Conservation (phyloP, 35 echinoderm and acorn worm species). For the Amphiura filiformis region DNA sequence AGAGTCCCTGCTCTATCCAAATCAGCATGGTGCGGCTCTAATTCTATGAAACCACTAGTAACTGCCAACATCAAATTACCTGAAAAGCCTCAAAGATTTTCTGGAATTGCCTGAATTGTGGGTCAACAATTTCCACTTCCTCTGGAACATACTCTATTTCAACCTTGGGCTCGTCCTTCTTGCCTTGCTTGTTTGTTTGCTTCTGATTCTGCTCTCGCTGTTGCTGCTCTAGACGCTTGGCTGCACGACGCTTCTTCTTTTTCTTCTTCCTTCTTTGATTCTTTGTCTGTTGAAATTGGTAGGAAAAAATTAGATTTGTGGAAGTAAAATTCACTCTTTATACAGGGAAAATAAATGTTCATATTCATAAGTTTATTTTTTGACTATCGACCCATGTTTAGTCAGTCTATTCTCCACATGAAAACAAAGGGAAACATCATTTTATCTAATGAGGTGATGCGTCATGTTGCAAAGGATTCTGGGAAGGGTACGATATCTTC, state of each 20-base stretch:
- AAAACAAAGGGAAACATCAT: too few species aligned
- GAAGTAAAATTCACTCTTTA: too few species aligned
- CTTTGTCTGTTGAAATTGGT: slow-evolving; percentile 54
- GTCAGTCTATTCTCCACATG: too few species aligned
- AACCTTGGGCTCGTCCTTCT: slow-evolving; percentile 37
- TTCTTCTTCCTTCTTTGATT: slow-evolving; percentile 90
- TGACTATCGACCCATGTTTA: too few species aligned
- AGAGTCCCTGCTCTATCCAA: too few species aligned
- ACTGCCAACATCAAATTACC: slow-evolving; percentile 31
- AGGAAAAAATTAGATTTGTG: background rate
- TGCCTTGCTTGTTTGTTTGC: slow-evolving; percentile 27
- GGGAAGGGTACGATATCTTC: too few species aligned
- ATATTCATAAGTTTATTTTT: too few species aligned
- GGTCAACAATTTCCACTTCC: slow-evolving; percentile 67
- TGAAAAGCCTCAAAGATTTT: slow-evolving; percentile 96
- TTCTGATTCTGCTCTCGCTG: background rate
- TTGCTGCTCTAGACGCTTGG: slow-evolving; percentile 59
- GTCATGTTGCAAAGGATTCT: too few species aligned
- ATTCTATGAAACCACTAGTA: background rate
- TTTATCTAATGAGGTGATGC: too few species aligned
- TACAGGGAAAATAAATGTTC: too few species aligned
- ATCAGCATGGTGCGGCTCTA: too few species aligned
- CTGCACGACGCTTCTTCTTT: slow-evolving; percentile 81
- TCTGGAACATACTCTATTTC: slow-evolving; percentile 88
- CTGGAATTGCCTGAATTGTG: slow-evolving; percentile 69